Evolutionary conservation across 2,797 vertebrate genomes (phyloP).

Genomic region (Ctenopoma multispine): DNA sequence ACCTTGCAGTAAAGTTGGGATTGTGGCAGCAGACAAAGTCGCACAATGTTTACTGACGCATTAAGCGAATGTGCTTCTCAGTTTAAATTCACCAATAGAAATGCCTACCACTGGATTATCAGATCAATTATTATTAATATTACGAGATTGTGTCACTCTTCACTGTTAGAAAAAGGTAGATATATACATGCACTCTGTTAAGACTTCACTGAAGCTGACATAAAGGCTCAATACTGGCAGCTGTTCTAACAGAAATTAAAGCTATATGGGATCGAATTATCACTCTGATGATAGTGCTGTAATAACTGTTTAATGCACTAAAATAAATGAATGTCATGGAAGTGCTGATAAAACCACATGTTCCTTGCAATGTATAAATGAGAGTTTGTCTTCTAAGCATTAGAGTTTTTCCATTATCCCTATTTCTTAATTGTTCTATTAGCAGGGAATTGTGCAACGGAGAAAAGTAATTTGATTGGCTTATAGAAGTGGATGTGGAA

Average conservation of each 20-base stretch:
- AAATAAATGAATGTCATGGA: background rate
- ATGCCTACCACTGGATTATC: background rate
- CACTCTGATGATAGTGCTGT: background rate
- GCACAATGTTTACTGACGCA: slow-evolving; percentile 6
- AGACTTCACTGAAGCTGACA: background rate
- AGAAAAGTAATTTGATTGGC: background rate
- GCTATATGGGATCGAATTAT: background rate
- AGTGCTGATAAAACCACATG: background rate
- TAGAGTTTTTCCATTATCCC: background rate
- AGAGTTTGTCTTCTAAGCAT: background rate
- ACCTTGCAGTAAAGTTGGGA: slow-evolving; percentile 5
- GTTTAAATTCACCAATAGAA: background rate
- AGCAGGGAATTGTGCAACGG: background rate
- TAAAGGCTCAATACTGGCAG: background rate
- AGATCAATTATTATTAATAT: background rate
- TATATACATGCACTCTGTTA: background rate
- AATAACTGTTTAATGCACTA: background rate
- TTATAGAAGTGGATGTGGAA: background rate
- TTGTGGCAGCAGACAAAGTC: background rate
- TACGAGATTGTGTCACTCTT: background rate
- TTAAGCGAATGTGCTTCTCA: slow-evolving; percentile 16
- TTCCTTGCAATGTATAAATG: background rate
- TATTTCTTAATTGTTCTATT: background rate
- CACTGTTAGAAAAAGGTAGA: background rate
- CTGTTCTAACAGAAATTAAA: background rate